Evolutionary conservation across 2,113 vertebrate genomes (phyloP).

Genomic region (Clarias macrocephalus): DNA sequence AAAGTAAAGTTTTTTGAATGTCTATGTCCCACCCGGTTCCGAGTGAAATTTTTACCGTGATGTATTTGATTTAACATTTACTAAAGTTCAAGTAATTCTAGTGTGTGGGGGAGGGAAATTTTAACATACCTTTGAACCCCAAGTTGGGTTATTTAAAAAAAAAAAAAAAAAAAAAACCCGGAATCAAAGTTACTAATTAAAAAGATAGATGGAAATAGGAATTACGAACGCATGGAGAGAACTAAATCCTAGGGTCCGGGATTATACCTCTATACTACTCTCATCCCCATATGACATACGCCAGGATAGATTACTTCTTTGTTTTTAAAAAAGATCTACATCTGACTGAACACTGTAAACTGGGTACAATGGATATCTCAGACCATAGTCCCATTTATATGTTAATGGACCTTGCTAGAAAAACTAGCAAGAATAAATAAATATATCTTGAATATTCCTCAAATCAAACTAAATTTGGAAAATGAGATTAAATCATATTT

Average conservation of each 20-base stretch:
- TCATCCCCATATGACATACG: neutral
- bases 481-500: too few species aligned
- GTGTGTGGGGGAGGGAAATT: neutral
- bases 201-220: neutral
- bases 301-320: neutral
- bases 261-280: neutral
- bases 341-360: too few species aligned
- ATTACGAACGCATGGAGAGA: neutral
- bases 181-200: neutral
- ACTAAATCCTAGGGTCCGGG: neutral
- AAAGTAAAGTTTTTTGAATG: neutral
- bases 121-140: constrained; percentile 8
- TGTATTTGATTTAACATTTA: neutral
- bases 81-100: neutral
- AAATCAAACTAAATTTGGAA: too few species aligned
- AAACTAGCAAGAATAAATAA: neutral
- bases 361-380: too few species aligned
- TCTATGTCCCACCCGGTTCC: neutral
- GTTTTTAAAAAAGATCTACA: neutral
- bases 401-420: neutral
- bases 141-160: neutral
- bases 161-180: too few species aligned
- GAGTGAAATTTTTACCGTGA: neutral
- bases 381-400: neutral
- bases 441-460: too few species aligned